Percentiles rank a stretch among this genome's conserved stretches.
phyloP scores from a whole-genome alignment of 2,113 vertebrate genomes.

The Amazona guildingii region DNA sequence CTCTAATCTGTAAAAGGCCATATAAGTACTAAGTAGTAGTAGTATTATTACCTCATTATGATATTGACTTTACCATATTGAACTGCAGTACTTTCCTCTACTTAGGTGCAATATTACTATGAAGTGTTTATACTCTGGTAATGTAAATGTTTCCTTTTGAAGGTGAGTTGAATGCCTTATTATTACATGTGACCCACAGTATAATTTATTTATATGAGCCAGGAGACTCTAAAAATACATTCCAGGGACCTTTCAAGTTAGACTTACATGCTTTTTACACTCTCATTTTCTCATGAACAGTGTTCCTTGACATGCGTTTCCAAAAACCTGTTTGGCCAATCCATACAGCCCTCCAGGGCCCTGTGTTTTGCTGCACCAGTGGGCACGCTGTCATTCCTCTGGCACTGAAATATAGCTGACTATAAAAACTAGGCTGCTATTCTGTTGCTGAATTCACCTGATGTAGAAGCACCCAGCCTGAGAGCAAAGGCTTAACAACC shows the following conservation, averaged over 20 bases:
- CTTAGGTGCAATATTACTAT: constrained; percentile 15
- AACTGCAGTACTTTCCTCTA: constrained; percentile 20
- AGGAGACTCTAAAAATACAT: constrained; percentile 35
- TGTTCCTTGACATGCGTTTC: constrained; percentile 1
- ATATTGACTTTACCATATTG: constrained; percentile 43
- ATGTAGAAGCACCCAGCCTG: neutral
- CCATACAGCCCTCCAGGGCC: constrained; percentile 11
- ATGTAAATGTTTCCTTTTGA: constrained; percentile 44
- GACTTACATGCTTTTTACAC: neutral
- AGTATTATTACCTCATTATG: constrained; percentile 34
- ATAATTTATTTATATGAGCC: constrained; percentile 43
- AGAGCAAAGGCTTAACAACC: constrained; percentile 2
- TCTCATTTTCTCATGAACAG: neutral
- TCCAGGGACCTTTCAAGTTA: constrained; percentile 16
- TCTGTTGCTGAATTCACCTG: neutral
- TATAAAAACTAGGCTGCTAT: neutral
- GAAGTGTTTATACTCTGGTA: constrained; percentile 49
- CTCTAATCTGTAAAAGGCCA: constrained; percentile 38
- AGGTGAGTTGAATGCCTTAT: constrained; percentile 6
- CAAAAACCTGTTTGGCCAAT: constrained; percentile 32
- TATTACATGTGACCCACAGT: neutral
- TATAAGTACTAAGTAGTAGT: constrained; percentile 30
- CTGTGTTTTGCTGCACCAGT: constrained; percentile 61
- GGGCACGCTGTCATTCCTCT: constrained; percentile 50
- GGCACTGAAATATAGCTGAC: constrained; percentile 30